Base-by-base conservation (phyloP, 1,140 invertebrate genomes). In the Archivesica marissinica region DNA sequence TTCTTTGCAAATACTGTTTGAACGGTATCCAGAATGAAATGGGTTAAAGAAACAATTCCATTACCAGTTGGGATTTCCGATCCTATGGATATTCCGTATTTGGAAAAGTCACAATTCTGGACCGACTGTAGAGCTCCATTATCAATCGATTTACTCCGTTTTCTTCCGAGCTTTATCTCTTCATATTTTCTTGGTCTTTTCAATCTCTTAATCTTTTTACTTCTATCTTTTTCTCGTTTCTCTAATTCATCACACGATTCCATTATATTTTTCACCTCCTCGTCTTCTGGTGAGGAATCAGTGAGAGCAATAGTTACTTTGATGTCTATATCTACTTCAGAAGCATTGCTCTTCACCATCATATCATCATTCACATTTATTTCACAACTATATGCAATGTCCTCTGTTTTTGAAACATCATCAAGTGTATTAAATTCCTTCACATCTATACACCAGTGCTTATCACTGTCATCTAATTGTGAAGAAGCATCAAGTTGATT, bases 61-160 rank as follows among this genome's bases (percentile, higher is more conserved):
- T 77, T 77, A 61, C 75, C 75, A 61, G 59, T 52, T 0, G 75
- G 75, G 13, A 77, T 23, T 9, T 56, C 54, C 44, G 75, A 77
- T 25, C 75, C 75, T 15, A 77, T 38, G 11, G 75, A 77, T 77
- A 77, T 77, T 61, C 75, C 75, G 61, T 77, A 77, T 41, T 61
- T 56, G 2, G 54, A 30, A 44, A 77, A 77, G 52, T 77, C 52
- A 41, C 59, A 44, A 25, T 77, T 59, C 23, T 77, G 30, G 2
- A 33, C 33, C 25, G 9, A 25, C 20, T 77, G 28, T 17, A 61
- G 20, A 28, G 13, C 17, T 13, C 54, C n/a, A 41, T 76, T 56
- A 61, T 77, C 54, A 2, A 61, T n/a, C 13, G 75, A 77, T 61
- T 61, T 77, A 20, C 75, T 77, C 17, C 75, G n/a, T 47, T 77